Percentiles rank a stretch among this genome's conserved stretches.
phyloP scores from a whole-genome alignment of 2,797 vertebrate genomes.

The Dermochelys coriacea region DNA sequence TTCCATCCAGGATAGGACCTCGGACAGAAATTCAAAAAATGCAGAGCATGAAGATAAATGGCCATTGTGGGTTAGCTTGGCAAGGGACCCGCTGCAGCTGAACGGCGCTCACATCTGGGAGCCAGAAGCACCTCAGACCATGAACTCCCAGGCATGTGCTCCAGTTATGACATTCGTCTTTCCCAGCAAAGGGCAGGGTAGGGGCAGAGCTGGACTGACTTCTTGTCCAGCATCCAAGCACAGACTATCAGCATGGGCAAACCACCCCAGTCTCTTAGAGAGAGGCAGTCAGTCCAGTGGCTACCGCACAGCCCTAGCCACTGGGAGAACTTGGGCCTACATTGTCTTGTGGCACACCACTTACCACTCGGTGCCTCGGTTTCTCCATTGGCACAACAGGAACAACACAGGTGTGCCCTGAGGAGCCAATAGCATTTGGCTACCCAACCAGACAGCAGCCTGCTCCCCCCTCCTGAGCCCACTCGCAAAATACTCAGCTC shows the following conservation, averaged over 20 bases:
- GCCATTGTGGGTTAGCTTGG: conserved; percentile 7
- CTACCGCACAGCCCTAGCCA: no score
- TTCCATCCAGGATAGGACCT: conserved; percentile 1
- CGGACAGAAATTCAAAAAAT: neutral
- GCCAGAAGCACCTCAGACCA: conserved; percentile 23
- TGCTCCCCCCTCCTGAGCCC: neutral
- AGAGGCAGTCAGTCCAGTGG: accelerated
- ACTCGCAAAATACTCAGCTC: no score
- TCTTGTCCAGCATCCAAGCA: neutral
- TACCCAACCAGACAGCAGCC: neutral
- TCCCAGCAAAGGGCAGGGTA: conserved; percentile 1
- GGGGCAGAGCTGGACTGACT: neutral
- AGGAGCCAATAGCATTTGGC: neutral
- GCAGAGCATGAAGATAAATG: conserved; percentile 51
- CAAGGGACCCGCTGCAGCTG: conserved; percentile 23
- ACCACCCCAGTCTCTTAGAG: neutral
- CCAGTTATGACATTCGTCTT: neutral
- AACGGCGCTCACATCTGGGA: conserved; percentile 55
- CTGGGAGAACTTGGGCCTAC: neutral
- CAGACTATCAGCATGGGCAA: neutral
- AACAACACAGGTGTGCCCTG: neutral
- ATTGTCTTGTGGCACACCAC: neutral
- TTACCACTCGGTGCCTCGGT: neutral
- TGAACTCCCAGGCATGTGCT: neutral
- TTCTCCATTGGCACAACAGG: neutral